Evolutionary conservation across 1,140 invertebrate genomes (phyloP).

Genomic region (Homalodisca vitripennis): DNA sequence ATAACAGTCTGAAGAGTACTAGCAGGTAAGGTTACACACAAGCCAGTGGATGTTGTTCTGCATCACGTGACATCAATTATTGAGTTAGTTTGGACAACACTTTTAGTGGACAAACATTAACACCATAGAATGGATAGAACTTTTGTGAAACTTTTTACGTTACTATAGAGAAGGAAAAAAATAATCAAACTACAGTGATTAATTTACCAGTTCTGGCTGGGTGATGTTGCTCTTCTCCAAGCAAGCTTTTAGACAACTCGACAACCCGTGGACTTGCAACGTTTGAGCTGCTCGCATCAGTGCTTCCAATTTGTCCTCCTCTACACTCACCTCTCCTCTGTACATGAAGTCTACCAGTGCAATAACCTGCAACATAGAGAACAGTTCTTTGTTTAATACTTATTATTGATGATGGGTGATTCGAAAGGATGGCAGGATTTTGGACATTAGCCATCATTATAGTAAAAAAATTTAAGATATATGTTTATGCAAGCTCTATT

Average conservation of each 20-base stretch:
- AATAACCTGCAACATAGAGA: slow-evolving; percentile 79
- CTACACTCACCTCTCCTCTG: slow-evolving; percentile 81
- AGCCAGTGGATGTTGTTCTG: neutral
- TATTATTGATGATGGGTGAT: no score
- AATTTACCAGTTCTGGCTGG: neutral
- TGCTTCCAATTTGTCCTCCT: slow-evolving; percentile 74
- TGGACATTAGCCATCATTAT: no score
- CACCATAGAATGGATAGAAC: neutral
- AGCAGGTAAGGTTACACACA: no score
- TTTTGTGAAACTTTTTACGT: neutral
- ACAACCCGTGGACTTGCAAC: slow-evolving; percentile 78
- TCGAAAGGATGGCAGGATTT: no score
- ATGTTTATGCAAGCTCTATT: no score
- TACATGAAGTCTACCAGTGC: slow-evolving; percentile 86
- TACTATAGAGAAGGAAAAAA: no score
- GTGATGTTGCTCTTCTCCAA: neutral
- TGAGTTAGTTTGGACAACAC: neutral
- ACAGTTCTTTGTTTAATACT: no score
- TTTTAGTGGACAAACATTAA: neutral
- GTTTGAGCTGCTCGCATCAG: slow-evolving; percentile 78
- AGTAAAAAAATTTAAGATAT: no score
- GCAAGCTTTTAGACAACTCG: slow-evolving; percentile 46
- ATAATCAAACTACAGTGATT: no score
- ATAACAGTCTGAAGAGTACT: neutral
- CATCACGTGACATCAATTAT: neutral